A percentile compares a stretch with the other conserved stretches of the same genome.
These are phyloP conservation scores for Leuctra nigra DNA, from an alignment of 2,888 invertebrate genomes.

Conservation along the genomic window DNA sequence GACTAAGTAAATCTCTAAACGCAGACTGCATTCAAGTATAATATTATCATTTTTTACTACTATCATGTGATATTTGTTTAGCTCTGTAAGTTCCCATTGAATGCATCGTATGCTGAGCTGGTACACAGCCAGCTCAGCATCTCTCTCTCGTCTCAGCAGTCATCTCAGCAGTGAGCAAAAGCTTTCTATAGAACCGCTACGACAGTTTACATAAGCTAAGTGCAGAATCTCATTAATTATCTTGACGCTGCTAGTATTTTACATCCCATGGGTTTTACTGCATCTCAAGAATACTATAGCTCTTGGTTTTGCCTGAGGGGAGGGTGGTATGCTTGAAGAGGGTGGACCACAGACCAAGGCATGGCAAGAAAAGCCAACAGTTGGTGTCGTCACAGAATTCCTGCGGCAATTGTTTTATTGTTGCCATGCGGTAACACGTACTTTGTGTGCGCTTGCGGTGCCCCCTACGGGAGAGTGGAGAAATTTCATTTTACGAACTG, in stretches of 20 bases:
- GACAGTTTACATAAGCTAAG: slow-evolving; percentile 26
- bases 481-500: too few relatives aligned
- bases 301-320: not conserved
- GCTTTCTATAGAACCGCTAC: slow-evolving; percentile 16
- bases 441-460: too few relatives aligned
- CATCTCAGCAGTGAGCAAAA: not conserved
- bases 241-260: slow-evolving; percentile 18
- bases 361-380: slow-evolving; percentile 1
- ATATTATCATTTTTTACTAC: too few relatives aligned
- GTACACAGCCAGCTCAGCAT: too few relatives aligned
- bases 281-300: not conserved
- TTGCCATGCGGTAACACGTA: not conserved
- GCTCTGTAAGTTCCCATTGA: too few relatives aligned
- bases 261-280: not conserved
- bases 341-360: slow-evolving; percentile 1
- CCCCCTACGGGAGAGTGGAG: too few relatives aligned
- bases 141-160: not conserved
- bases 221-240: slow-evolving; percentile 26
- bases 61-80: too few relatives aligned
- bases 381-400: not conserved
- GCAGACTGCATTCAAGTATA: too few relatives aligned
- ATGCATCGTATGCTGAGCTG: too few relatives aligned
- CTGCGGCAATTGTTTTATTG: slow-evolving; percentile 7
- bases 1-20: too few relatives aligned
- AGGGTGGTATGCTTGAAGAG: not conserved